Conservation (phyloP, 37 sponge, comb jelly and placozoan species). For the Diacarnus erythraeanus region DNA sequence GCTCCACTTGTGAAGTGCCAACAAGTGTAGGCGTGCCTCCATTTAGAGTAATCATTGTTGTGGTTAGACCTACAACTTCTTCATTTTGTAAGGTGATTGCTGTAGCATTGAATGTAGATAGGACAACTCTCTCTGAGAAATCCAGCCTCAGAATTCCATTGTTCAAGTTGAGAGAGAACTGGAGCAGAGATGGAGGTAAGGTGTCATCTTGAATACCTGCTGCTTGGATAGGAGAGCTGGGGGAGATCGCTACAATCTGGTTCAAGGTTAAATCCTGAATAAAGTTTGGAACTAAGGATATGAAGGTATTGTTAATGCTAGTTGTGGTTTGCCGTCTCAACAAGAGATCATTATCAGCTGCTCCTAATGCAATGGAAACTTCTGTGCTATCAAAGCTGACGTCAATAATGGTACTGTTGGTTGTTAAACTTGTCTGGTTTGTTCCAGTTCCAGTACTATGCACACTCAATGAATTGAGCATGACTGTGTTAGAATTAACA, state of each 20-base stretch:
- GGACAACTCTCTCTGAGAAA: conserved; percentile 67
- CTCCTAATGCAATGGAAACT: conserved; percentile 55
- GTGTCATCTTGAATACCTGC: conserved; percentile 67
- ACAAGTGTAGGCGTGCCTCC: conserved; percentile 17
- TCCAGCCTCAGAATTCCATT: conserved; percentile 50
- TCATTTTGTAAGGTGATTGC: conserved; percentile 66
- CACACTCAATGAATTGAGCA: conserved; percentile 21
- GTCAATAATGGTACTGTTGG: conserved; percentile 39
- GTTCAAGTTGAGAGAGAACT: conserved; percentile 80
- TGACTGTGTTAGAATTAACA: conserved; percentile 15
- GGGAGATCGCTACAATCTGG: conserved; percentile 12
- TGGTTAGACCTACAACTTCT: conserved; percentile 1
- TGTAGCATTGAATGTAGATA: conserved; percentile 41
- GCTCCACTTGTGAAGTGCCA: conserved; percentile 37
- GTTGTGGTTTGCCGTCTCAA: not conserved
- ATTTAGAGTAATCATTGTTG: conserved; percentile 13
- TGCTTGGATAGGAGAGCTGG: conserved; percentile 31
- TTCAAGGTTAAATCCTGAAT: conserved; percentile 48
- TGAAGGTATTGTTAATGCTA: conserved; percentile 65
- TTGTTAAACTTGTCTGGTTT: not conserved
- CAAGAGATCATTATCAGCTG: conserved; percentile 25
- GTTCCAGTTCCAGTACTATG: not conserved
- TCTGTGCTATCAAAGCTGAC: conserved; percentile 61
- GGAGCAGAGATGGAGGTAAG: conserved; percentile 67
- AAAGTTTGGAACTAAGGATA: conserved; percentile 29